These are phyloP conservation scores for Lucilia cuprina DNA, from an alignment of 1,140 invertebrate species.

Conservation along the genomic window DNA sequence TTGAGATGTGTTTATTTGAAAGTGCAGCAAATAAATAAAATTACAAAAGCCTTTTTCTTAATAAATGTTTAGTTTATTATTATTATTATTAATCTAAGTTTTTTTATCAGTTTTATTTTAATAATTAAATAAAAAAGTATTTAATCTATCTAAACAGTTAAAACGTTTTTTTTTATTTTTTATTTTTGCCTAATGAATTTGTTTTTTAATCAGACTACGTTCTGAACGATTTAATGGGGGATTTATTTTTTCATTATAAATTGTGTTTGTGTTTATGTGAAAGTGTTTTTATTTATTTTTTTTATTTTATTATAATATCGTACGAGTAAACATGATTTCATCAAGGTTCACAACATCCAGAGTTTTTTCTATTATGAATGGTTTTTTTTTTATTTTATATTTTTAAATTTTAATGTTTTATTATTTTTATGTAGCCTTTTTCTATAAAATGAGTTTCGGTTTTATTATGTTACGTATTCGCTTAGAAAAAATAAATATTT, in stretches of 20 bases:
- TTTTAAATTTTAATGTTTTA: neutral
- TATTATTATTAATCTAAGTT: constrained; percentile 16
- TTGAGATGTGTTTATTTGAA: neutral
- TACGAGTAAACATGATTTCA: constrained; percentile 58
- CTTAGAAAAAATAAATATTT: constrained; percentile 8
- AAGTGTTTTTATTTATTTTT: constrained; percentile 45
- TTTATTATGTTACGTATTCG: neutral
- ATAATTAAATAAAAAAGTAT: constrained; percentile 27
- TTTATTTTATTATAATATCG: constrained; percentile 39
- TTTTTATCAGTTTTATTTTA: constrained; percentile 1
- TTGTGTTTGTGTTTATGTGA: constrained; percentile 30
- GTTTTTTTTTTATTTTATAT: constrained; percentile 36
- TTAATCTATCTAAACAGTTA: constrained; percentile 31
- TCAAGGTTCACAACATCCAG: constrained; percentile 63
- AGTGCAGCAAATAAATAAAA: constrained; percentile 27
- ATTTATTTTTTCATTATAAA: constrained; percentile 12
- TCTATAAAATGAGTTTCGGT: neutral
- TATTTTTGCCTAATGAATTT: constrained; percentile 38
- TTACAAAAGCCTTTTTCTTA: neutral
- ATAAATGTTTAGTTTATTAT: neutral
- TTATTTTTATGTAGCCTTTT: neutral
- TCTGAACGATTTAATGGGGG: constrained; percentile 32
- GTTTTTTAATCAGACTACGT: constrained; percentile 40
- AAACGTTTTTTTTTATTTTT: neutral
- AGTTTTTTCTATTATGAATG: constrained; percentile 57